These are phyloP conservation scores for Autographa gamma DNA, from an alignment of 2,888 invertebrate species.

Conservation along the genomic window DNA sequence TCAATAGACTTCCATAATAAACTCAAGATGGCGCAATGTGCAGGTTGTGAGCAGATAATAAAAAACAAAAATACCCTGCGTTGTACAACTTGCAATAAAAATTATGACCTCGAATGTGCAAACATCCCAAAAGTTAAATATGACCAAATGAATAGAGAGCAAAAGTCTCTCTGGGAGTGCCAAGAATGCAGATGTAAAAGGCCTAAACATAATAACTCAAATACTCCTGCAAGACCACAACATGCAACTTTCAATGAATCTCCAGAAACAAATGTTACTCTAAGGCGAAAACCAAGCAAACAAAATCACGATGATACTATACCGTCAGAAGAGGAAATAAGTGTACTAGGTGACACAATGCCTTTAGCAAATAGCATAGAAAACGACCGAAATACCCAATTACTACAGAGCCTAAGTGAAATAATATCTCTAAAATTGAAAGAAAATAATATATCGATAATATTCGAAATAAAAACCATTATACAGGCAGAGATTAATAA, in stretches of 20 bases:
- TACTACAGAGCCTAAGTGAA: slow-evolving; percentile 19
- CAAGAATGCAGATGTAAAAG: slow-evolving; percentile 18
- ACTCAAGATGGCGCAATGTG: slow-evolving; percentile 4
- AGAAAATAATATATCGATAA: slow-evolving; percentile 22
- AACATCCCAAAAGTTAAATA: slow-evolving; percentile 1
- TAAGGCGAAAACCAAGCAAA: slow-evolving; percentile 6
- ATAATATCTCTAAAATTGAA: slow-evolving; percentile 16
- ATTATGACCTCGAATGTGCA: slow-evolving; percentile 10
- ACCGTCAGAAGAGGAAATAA: slow-evolving; percentile 6
- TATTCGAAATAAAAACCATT: slow-evolving; percentile 15
- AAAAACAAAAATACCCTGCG: neutral
- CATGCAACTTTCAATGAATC: neutral
- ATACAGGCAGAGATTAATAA: slow-evolving; percentile 20
- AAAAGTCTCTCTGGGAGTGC: slow-evolving; percentile 10
- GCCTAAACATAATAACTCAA: slow-evolving; percentile 12
- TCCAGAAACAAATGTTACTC: slow-evolving; percentile 9
- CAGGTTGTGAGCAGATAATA: slow-evolving; percentile 9
- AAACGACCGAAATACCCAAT: neutral
- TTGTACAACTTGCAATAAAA: slow-evolving; percentile 3
- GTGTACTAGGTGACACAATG: slow-evolving; percentile 16
- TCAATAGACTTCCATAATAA: too few species aligned
- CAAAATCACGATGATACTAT: slow-evolving; percentile 1
- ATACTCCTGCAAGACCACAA: slow-evolving; percentile 10
- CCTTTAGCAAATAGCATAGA: neutral
- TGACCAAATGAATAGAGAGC: neutral